Base-by-base conservation (phyloP, 2,797 vertebrate species). In the Huso huso region DNA sequence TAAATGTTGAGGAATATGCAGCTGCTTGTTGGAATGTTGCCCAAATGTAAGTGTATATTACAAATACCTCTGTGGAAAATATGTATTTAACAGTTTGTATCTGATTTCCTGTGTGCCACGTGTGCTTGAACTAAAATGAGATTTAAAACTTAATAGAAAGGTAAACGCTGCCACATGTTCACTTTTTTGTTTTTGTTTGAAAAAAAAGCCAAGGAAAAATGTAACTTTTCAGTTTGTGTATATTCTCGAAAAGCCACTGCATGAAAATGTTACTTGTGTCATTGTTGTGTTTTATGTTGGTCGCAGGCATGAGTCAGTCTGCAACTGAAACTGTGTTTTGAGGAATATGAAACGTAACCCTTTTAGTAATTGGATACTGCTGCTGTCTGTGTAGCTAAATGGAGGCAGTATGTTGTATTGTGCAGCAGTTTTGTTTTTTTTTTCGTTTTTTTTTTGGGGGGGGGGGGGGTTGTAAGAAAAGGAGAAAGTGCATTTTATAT, bases 191-290 rank as follows among this genome's bases (percentile, higher is more conserved):
- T 63, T 66, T 49, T 8, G 15, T 70, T 48, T 51, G 15, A 63
- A 64, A 51, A 10, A 58, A 61, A 67, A 8, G 12, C 60, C 60
- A 66, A 62, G 65, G 18, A 67, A 67, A 60, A 64, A 63, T 37
- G 13, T 13, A 50, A 49, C 15, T 15, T 37, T 62, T 63, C 18
- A 49, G 59, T 15, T 62, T 67, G 37, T 58, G 49, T 63, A 48
- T 66, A 59, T 37, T 59, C 63, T 48, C 61, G 6, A 61, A 37
- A 66, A 67, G 66, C 66, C 69, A 67, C 69, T 69, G 49, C 58
- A 51, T 9, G 18, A n/a, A 23, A 23, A 7, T 61, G 58, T 37
- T 64, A 13, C 51, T 37, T 65, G 49, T 69, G 48, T 60, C 8
- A 51, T 57, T 59, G n/a, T 51, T 52, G 18, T 52, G 23, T 37